A percentile compares a stretch with the other conserved stretches of the same genome.
These are phyloP conservation scores for Crotalus viridis DNA, from an alignment of 2,113 vertebrate genomes.

Conservation along the genomic window DNA sequence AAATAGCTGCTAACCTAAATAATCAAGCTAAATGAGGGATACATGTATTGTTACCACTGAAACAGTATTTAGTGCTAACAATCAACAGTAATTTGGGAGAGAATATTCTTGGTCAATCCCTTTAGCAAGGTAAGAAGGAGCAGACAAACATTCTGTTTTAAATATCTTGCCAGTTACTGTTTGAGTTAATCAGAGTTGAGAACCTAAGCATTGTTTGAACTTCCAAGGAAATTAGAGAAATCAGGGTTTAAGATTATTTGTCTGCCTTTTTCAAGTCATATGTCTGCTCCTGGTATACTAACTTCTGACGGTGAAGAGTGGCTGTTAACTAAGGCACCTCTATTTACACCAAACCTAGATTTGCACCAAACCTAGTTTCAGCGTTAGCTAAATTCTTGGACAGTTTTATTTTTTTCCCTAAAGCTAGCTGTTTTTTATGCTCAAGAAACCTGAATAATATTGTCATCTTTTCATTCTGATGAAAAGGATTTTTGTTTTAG, in stretches of 20 bases:
- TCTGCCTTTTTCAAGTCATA: background rate
- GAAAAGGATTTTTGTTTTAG: background rate
- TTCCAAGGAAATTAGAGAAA: background rate
- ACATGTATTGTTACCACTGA: background rate
- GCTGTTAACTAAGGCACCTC: background rate
- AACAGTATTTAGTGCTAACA: background rate
- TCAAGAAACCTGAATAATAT: background rate
- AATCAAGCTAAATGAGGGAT: background rate
- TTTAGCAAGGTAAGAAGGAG: background rate
- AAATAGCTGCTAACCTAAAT: background rate
- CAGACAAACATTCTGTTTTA: background rate
- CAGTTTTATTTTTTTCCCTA: background rate
- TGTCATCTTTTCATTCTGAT: background rate
- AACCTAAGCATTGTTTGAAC: background rate
- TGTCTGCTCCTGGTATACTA: background rate
- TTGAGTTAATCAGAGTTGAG: background rate
- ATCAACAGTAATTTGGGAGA: background rate
- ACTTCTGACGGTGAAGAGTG: background rate
- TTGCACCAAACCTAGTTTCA: background rate
- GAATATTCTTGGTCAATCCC: background rate
- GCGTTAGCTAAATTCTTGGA: background rate
- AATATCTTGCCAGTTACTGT: background rate
- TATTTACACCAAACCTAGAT: background rate
- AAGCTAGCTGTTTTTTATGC: background rate
- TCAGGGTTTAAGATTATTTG: background rate